Evolutionary conservation across 2,888 invertebrate species (phyloP).

Genomic region (Lochmaea crataegi): DNA sequence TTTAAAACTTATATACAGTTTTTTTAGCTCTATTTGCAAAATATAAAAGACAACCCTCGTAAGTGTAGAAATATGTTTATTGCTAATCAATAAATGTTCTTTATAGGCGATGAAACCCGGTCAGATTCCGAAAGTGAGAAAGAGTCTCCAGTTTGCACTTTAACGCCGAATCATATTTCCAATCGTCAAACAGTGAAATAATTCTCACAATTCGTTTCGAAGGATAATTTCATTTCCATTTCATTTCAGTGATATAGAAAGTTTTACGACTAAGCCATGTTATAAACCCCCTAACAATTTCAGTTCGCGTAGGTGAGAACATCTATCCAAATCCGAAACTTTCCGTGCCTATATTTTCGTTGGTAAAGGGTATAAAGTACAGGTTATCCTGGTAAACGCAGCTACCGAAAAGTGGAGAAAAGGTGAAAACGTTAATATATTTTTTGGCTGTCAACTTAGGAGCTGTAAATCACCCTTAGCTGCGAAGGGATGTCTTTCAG

Average conservation of each 20-base stretch:
- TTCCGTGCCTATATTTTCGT: background rate
- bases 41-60: no score
- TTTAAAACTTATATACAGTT: no score
- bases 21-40: no score
- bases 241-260: background rate
- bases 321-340: background rate
- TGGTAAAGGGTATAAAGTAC: conserved; percentile 26
- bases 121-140: no score
- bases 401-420: conserved; percentile 27
- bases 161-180: no score
- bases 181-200: no score
- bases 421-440: conserved; percentile 46
- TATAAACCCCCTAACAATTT: background rate
- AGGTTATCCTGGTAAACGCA: conserved; percentile 30
- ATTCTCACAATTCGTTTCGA: no score
- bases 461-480: conserved; percentile 43
- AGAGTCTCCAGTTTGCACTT: no score
- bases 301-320: background rate
- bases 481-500: conserved; percentile 39
- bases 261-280: background rate
- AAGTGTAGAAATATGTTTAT: no score
- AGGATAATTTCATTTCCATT: no score
- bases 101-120: no score
- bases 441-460: conserved; percentile 46
- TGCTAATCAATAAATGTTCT: no score